Base-by-base conservation (phyloP, 2,888 invertebrate genomes). In the Gastracanthus pulcherrimus region DNA sequence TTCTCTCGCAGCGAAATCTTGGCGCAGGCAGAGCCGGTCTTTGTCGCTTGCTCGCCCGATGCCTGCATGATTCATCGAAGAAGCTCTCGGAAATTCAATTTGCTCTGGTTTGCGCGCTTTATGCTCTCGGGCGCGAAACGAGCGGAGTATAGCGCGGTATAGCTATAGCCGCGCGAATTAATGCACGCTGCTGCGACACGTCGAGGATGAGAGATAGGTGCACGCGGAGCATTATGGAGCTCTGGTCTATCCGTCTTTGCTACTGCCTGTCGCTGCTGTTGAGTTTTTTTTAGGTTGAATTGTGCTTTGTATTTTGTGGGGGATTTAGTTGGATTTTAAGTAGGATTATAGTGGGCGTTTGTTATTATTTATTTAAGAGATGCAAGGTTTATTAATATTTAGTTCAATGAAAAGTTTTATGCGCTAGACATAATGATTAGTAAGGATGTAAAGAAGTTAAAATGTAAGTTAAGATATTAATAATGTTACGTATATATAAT, bases 51-150 rank as follows among this genome's bases (percentile, higher is more conserved):
- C 31, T 48, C 16, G 31, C 34, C 34, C n/a, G n/a, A n/a, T 58
- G 19, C 41, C 71, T 70, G 34, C 64, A 60, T 80, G 80, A 76
- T 64, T 80, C 75, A 80, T 76, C 64, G 70, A 60, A 74, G 62
- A 76, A 70, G 38, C 80, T 80, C 76, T 76, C 70, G 62, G 55
- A 48, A 67, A 58, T 70, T 69, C 62, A 75, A 80, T 69, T 48
- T 55, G 48, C 79, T 62, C 23, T 31, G 23, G 36, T 71, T 71
- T 55, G 55, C 51, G 36, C 38, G 38, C 26, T 55, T 23, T 71
- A 71, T 36, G 36, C 36, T 36, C 55, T 71, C 55, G 19, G 70
- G 34, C 26, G 48, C 70, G 70, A 51, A 23, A 55, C n/a, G 51
- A 26, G 64, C 38, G n/a, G 13, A 64, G 64, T 23, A 64, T 64